phyloP scores from a whole-genome alignment of 2,888 invertebrate species.

The Watsonalla cultraria region DNA sequence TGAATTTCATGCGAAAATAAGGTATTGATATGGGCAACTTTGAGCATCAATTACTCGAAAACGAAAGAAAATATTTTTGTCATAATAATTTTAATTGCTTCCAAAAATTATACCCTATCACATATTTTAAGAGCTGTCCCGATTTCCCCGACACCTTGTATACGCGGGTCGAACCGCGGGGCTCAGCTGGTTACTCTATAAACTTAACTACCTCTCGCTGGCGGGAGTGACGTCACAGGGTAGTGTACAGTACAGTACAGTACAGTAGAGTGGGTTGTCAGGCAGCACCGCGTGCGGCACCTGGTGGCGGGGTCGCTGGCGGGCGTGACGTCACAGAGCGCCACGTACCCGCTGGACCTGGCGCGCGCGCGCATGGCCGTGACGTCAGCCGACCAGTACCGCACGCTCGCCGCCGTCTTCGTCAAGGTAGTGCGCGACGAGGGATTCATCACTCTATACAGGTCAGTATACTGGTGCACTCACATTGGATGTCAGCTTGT shows the following conservation, averaged over 20 bases:
- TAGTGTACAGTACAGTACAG: background rate
- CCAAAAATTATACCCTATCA: too few relatives aligned
- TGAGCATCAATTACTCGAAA: too few relatives aligned
- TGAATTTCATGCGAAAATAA: too few relatives aligned
- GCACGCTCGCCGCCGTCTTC: conserved; percentile 79
- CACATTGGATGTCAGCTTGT: background rate
- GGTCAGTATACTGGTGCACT: conserved; percentile 25
- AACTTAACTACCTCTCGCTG: too few relatives aligned
- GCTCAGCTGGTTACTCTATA: too few relatives aligned
- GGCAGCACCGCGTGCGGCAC: conserved; percentile 68
- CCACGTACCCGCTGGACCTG: conserved; percentile 97
- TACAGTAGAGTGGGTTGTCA: conserved; percentile 17
- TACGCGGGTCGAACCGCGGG: too few relatives aligned
- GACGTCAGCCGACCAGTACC: conserved; percentile 86
- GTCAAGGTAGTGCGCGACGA: conserved; percentile 85
- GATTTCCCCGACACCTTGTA: too few relatives aligned
- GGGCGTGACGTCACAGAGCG: conserved; percentile 94
- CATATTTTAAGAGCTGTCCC: too few relatives aligned
- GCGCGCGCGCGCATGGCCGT: conserved; percentile 99
- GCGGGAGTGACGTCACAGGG: background rate
- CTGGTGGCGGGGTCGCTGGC: conserved; percentile 96
- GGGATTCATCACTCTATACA: conserved; percentile 87
- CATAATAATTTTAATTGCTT: too few relatives aligned
- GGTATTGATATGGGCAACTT: too few relatives aligned
- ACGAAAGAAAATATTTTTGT: too few relatives aligned